phyloP scores from a whole-genome alignment of 2,888 invertebrate species.

The Drosophila mettleri region DNA sequence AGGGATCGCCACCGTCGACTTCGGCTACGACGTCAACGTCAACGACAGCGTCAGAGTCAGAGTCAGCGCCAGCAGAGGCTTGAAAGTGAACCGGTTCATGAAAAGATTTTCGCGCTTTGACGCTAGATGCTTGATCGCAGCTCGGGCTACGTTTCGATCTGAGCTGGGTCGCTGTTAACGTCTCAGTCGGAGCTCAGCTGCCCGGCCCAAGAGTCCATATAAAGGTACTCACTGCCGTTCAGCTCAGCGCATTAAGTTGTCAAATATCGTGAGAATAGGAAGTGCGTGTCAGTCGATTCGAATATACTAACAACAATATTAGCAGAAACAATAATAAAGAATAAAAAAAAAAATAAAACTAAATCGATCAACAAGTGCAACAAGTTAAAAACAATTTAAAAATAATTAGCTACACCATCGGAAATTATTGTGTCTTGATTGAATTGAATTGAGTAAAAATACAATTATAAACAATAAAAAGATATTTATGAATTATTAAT shows the following conservation, averaged over 20 bases:
- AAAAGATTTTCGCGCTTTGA: conserved; percentile 66
- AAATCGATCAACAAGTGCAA: conserved; percentile 14
- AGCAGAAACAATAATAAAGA: conserved; percentile 13
- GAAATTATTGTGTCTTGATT: conserved; percentile 17
- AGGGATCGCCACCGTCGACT: conserved; percentile 39
- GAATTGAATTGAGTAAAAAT: conserved; percentile 8
- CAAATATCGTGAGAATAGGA: conserved; percentile 80
- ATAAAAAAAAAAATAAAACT: background rate
- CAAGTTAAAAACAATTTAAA: background rate
- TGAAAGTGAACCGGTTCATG: conserved; percentile 75
- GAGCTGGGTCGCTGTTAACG: conserved; percentile 33
- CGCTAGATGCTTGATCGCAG: conserved; percentile 52
- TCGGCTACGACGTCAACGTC: background rate
- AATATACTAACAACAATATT: conserved; percentile 42
- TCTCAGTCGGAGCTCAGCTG: conserved; percentile 52
- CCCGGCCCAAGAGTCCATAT: conserved; percentile 77
- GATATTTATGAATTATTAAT: conserved; percentile 17
- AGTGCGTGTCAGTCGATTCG: conserved; percentile 74
- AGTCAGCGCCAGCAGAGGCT: conserved; percentile 52
- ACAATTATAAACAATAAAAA: background rate
- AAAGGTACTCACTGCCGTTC: conserved; percentile 72
- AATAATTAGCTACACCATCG: conserved; percentile 11
- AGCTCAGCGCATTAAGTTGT: conserved; percentile 76
- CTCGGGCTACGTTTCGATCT: conserved; percentile 36
- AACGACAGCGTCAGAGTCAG: background rate